Evolutionary conservation across 2,113 vertebrate species (phyloP), one percentile per base, ranked within the genome.

Genomic region (Gorsachius goisagi): DNA sequence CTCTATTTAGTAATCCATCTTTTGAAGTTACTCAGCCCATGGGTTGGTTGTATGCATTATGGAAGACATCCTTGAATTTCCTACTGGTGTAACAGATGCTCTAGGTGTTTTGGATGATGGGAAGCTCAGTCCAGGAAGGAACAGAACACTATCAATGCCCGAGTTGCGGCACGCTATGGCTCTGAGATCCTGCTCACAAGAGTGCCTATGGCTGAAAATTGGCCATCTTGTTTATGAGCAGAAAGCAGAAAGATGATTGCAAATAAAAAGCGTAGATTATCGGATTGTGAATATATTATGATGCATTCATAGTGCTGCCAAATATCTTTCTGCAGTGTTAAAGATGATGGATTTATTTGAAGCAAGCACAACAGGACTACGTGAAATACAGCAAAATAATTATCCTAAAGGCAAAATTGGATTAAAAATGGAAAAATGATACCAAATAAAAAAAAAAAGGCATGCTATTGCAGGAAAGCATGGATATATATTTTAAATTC

Each of bases 41-140:
- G 4, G 32, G 10, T 77, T 62, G 24, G 21, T 50, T 66, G 4
- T 49, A 9, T 27, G 7, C 6, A 2, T 90, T 53, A 66, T 10
- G 19, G 55, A 60, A 88, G 26, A 33, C 58, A 15, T 60, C 35
- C 55, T 77, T 72, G 16, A 26, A 45, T 84, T 93, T 83, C 8
- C 12, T 12, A 4, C 35, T 30, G 50, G 10, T 27, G 3, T 58
- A 53, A 53, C 88, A 72, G n/a, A 7, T 0, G 0, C 23, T 78
- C 5, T 55, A 16, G 6, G 9, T n/a, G 4, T 76, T 88, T 60
- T 59, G 49, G 50, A 32, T 81, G 35, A 15, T 13, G 16, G 64
- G 50, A 58, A 27, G 37, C 39, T 39, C 44, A 56, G 39, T 41
- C 22, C 15, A 28, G 79, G 44, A 79, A 49, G 74, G 56, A 60